Conservation (phyloP, 2,797 vertebrate genomes). For the Prionace glauca region DNA sequence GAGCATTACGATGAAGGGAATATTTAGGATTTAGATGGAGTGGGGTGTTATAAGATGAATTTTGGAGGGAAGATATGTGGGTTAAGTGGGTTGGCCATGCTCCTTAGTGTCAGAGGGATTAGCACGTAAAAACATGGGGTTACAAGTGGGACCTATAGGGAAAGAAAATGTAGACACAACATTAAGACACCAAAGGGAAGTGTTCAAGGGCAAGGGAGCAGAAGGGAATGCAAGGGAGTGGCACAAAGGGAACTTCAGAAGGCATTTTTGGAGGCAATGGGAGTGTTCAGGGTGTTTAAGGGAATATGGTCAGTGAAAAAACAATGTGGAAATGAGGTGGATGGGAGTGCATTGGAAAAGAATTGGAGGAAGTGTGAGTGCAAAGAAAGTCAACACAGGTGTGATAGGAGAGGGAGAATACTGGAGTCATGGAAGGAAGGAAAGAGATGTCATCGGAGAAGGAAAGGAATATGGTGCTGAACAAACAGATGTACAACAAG, state of each 20-base stretch:
- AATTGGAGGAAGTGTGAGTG: neutral
- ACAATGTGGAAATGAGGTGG: neutral
- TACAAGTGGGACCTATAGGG: neutral
- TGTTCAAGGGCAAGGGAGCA: neutral
- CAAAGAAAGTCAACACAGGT: too few species aligned
- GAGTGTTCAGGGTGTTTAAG: neutral
- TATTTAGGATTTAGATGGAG: neutral
- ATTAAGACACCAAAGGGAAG: neutral
- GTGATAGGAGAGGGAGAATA: neutral
- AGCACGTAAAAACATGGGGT: too few species aligned
- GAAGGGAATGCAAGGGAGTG: neutral
- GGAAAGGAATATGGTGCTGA: neutral
- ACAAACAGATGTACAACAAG: neutral
- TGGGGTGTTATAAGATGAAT: neutral
- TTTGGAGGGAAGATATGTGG: too few species aligned
- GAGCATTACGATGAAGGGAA: neutral
- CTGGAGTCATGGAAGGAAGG: neutral
- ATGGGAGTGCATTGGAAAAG: neutral
- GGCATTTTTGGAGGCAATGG: neutral
- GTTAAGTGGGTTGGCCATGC: too few species aligned
- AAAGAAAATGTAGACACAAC: neutral
- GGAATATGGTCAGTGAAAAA: neutral
- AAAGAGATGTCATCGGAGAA: neutral
- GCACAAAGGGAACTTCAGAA: neutral
- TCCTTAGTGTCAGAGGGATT: too few species aligned